Evolutionary conservation across 2,113 vertebrate species (phyloP).

Genomic region (Ursus arctos): DNA sequence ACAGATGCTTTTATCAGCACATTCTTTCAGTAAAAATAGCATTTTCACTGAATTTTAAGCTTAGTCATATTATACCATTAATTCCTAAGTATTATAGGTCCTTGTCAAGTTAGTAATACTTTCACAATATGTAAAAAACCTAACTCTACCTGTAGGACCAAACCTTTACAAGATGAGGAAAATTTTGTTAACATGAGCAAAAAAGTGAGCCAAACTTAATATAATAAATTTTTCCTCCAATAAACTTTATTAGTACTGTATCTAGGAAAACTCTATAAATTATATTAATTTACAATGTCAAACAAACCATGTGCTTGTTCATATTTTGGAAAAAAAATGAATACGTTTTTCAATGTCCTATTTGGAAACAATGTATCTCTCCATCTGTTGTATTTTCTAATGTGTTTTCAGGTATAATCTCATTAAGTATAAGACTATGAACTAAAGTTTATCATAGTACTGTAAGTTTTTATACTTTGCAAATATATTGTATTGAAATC

Average conservation of each 20-base stretch:
- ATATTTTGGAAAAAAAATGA: neutral
- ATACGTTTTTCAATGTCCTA: neutral
- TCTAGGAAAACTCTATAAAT: neutral
- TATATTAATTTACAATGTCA: neutral
- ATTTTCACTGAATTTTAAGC: slow-evolving; percentile 77
- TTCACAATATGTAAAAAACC: neutral
- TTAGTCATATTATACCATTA: slow-evolving; percentile 19
- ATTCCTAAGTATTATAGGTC: neutral
- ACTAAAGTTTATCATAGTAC: neutral
- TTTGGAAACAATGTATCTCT: neutral
- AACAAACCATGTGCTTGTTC: neutral
- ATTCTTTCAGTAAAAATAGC: slow-evolving; percentile 73
- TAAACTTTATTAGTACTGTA: neutral
- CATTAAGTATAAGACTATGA: too few species aligned
- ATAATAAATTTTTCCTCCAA: neutral
- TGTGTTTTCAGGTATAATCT: neutral
- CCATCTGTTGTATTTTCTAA: neutral
- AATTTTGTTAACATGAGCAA: neutral
- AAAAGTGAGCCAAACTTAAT: neutral
- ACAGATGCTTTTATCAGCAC: slow-evolving; percentile 85
- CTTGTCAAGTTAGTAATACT: neutral
- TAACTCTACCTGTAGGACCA: neutral
- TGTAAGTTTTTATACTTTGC: neutral
- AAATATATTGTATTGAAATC: neutral
- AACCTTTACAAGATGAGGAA: neutral